phyloP scores from a whole-genome alignment of 92 coral and sea anemone species.

The Heteractis magnifica region DNA sequence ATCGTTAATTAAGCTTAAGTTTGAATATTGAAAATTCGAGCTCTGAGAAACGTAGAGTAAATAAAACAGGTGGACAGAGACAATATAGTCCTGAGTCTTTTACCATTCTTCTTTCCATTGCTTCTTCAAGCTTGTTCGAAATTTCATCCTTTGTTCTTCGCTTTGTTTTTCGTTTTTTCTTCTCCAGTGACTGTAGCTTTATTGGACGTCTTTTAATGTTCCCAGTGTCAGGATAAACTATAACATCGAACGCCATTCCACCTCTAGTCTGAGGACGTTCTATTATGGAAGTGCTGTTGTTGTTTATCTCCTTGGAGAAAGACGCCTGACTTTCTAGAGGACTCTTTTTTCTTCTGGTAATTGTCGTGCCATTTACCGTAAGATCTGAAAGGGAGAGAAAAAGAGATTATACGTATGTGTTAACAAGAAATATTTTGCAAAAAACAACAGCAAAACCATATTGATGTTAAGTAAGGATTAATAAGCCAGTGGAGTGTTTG shows the following conservation, averaged over 20 bases:
- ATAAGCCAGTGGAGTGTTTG: background rate
- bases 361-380: constrained; percentile 64
- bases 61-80: background rate
- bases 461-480: background rate
- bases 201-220: constrained; percentile 84
- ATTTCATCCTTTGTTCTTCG: constrained; percentile 86
- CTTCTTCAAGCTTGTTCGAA: constrained; percentile 75
- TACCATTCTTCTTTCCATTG: constrained; percentile 79
- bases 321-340: constrained; percentile 74
- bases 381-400: constrained; percentile 48
- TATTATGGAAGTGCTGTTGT: constrained; percentile 60
- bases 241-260: constrained; percentile 82
- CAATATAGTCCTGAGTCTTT: background rate
- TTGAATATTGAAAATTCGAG: background rate
- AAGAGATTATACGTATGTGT: background rate
- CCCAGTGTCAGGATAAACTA: constrained; percentile 88
- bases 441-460: background rate
- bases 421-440: background rate
- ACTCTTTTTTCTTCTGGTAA: constrained; percentile 70
- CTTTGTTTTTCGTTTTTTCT: constrained; percentile 59
- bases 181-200: constrained; percentile 72
- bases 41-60: too few species aligned
- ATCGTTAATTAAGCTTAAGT: too few species aligned
- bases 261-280: constrained; percentile 93
- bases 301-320: constrained; percentile 63